These are phyloP conservation scores for Andrena cerasifolii DNA, from an alignment of 1,140 invertebrate genomes.

Conservation along the genomic window DNA sequence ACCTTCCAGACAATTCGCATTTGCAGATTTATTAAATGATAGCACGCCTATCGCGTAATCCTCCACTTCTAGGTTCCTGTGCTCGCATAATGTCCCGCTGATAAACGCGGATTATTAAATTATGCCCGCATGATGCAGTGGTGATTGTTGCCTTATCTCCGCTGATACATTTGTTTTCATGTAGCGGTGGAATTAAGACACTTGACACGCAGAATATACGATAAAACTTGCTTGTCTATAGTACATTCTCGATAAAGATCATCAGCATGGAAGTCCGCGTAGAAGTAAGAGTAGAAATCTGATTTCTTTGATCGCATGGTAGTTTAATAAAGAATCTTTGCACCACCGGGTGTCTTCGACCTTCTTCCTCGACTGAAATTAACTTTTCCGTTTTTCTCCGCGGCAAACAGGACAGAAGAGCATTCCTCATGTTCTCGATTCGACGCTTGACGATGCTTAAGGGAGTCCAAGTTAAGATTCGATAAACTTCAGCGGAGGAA, in stretches of 20 bases:
- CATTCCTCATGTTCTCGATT: slow-evolving; percentile 36
- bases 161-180: slow-evolving; percentile 8
- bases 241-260: not conserved
- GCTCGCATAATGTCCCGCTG: too few species aligned
- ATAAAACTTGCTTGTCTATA: slow-evolving; percentile 20
- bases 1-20: too few species aligned
- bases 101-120: slow-evolving; percentile 9
- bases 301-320: not conserved
- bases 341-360: not conserved
- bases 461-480: slow-evolving; percentile 24
- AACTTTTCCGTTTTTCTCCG: slow-evolving; percentile 3
- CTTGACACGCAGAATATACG: slow-evolving; percentile 4
- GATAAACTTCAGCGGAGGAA: slow-evolving; percentile 28
- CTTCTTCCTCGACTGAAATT: not conserved
- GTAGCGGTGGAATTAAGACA: not conserved
- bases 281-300: not conserved
- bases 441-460: slow-evolving; percentile 46
- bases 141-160: slow-evolving; percentile 26
- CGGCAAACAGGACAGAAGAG: not conserved
- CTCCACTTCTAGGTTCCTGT: too few species aligned
- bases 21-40: too few species aligned
- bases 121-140: not conserved
- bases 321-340: not conserved
- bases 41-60: too few species aligned
- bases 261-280: slow-evolving; percentile 11